Evolutionary conservation across 2,113 vertebrate genomes (phyloP).

Genomic region (mouse (Mus musculus)): GRCm39 chr12:73799001-73799500

Average conservation of each 20-base stretch:
- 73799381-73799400: neutral
- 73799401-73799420: neutral
- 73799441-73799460: neutral
- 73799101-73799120: conserved; percentile 30
- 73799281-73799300: neutral
- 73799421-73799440: neutral
- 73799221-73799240: neutral
- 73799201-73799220: neutral
- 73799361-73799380: neutral
- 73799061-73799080: conserved; percentile 2
- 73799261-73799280: neutral
- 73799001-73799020: neutral
- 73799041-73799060: neutral
- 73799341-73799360: neutral
- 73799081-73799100: neutral
- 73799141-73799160: neutral
- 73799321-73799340: neutral
- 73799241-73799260: neutral
- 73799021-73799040: neutral
- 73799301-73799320: neutral
- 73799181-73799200: conserved; percentile 35
- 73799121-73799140: neutral
- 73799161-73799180: too few species aligned
- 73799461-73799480: neutral
- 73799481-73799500: neutral